Evolutionary conservation across 37 sponge, comb jelly and placozoan species (phyloP).

Genomic region (Halisarca cf. caerulea): DNA sequence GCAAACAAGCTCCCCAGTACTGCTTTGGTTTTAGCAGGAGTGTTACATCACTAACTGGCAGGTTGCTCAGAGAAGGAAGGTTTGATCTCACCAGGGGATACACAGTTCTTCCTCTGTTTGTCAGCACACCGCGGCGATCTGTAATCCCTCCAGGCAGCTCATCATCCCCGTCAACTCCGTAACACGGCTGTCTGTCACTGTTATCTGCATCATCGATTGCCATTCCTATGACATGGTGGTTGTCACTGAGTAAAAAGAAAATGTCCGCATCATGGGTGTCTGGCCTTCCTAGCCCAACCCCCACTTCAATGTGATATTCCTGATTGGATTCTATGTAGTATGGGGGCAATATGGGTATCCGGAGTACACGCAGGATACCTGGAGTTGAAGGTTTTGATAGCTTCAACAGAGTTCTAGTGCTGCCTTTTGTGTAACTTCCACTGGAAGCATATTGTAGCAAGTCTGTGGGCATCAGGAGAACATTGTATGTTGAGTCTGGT

Average conservation of each 20-base stretch:
- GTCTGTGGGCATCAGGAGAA: not conserved
- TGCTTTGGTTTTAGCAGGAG: not conserved
- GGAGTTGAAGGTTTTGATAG: not conserved
- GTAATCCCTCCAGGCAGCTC: not conserved
- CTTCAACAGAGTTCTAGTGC: not conserved
- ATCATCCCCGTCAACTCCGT: not conserved
- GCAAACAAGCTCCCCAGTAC: constrained; percentile 1
- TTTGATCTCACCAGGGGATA: not conserved
- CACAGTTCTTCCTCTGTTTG: not conserved
- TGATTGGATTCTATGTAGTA: not conserved
- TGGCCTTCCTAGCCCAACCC: not conserved
- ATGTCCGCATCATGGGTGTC: constrained; percentile 7
- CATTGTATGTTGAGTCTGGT: not conserved
- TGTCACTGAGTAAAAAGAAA: constrained; percentile 1
- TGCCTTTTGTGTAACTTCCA: not conserved
- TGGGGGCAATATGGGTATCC: constrained; percentile 5
- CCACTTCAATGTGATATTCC: not conserved
- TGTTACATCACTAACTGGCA: not conserved
- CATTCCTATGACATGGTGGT: not conserved
- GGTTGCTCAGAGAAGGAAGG: not conserved
- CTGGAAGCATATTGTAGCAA: not conserved
- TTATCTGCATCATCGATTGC: not conserved
- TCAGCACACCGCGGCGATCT: not conserved
- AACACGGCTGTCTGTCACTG: not conserved
- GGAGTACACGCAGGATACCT: not conserved